phyloP scores from a whole-genome alignment of 2,113 vertebrate genomes.

The Cavia aperea region DNA sequence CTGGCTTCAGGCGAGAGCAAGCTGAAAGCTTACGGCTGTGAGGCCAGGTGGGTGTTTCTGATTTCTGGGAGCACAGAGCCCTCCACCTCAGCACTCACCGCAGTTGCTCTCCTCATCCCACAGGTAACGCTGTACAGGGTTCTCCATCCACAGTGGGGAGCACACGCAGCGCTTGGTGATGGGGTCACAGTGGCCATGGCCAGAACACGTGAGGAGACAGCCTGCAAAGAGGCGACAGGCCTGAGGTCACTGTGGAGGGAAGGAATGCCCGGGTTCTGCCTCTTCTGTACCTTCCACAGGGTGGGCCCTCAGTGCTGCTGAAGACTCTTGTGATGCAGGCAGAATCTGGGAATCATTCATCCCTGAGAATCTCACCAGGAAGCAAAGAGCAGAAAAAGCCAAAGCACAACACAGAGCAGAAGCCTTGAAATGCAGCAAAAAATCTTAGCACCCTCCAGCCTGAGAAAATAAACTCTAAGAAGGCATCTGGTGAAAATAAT shows the following conservation, averaged over 20 bases:
- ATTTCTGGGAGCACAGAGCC: neutral
- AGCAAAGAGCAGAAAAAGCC: neutral
- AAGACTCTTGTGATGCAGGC: neutral
- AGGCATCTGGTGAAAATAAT: neutral
- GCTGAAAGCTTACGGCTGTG: neutral
- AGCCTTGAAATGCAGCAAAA: neutral
- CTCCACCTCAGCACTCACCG: slow-evolving; percentile 73
- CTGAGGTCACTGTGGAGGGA: neutral
- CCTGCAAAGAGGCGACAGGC: slow-evolving; percentile 69
- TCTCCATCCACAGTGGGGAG: slow-evolving; percentile 92
- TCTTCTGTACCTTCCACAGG: too few species aligned
- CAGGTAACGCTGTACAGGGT: slow-evolving; percentile 81
- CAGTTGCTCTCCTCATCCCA: slow-evolving; percentile 87
- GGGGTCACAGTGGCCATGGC: slow-evolving; percentile 87
- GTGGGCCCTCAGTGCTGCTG: neutral
- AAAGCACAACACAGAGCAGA: neutral
- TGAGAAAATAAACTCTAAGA: neutral
- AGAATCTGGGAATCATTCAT: neutral
- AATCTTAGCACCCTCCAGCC: neutral
- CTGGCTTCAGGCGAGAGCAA: neutral
- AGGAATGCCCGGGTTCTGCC: neutral
- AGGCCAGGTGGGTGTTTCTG: neutral
- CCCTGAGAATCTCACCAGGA: neutral
- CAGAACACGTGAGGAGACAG: slow-evolving; percentile 87
- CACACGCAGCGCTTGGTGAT: slow-evolving; percentile 87